phyloP scores from a whole-genome alignment of 2,888 invertebrate species.

The Adelognathus sp. region DNA sequence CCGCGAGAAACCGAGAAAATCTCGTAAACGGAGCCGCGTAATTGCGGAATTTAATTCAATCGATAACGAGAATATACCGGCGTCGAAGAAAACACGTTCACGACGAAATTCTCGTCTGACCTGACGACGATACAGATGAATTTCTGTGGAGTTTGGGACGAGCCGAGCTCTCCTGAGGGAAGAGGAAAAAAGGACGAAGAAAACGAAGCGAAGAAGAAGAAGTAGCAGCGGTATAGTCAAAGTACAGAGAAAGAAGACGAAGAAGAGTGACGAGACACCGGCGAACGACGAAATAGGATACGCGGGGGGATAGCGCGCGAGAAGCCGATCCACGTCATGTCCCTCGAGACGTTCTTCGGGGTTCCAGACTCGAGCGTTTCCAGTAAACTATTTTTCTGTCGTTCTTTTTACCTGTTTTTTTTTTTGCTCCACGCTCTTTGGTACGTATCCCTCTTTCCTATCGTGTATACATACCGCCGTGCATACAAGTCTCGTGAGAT shows the following conservation, averaged over 20 bases:
- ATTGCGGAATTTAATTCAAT: slow-evolving; percentile 17
- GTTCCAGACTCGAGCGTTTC: slow-evolving; percentile 24
- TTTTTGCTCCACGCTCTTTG: not conserved
- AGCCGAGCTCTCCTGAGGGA: slow-evolving; percentile 13
- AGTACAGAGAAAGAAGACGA: not conserved
- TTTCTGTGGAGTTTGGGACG: slow-evolving; percentile 3
- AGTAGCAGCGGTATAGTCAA: not conserved
- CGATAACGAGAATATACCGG: slow-evolving; percentile 17
- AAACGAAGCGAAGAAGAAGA: not conserved
- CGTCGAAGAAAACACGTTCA: not conserved
- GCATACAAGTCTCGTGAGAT: slow-evolving; percentile 25
- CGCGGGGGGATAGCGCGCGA: slow-evolving; percentile 26
- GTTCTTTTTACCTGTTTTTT: not conserved
- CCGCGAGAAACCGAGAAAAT: not conserved
- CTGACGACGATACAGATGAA: slow-evolving; percentile 9
- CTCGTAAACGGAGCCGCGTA: not conserved
- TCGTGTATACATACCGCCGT: not conserved
- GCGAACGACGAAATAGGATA: slow-evolving; percentile 45
- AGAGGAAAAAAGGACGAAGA: not conserved
- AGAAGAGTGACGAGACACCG: slow-evolving; percentile 46
- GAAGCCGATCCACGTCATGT: slow-evolving; percentile 34
- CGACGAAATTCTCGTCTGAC: not conserved
- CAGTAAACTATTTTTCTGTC: slow-evolving; percentile 34
- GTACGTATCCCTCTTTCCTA: not conserved
- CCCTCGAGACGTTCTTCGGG: slow-evolving; percentile 25